Evolutionary conservation across 2,888 invertebrate species (phyloP).

Genomic region (Ectemnius cavifrons): DNA sequence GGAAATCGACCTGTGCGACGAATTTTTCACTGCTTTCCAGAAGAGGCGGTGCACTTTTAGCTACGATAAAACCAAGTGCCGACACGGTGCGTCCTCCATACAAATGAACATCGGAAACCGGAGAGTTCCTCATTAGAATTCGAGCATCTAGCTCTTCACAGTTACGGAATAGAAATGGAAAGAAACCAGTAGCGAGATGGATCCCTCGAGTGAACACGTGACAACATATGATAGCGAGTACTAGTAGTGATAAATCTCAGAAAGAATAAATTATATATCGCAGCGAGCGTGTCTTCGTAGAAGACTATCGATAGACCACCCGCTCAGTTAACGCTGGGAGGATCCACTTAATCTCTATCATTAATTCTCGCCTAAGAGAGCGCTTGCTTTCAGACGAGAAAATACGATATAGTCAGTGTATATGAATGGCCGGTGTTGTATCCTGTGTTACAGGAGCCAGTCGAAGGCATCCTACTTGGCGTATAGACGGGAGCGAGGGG

Average conservation of each 20-base stretch:
- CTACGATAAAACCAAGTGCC: slow-evolving; percentile 25
- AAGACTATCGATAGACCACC: not conserved
- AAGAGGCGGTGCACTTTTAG: slow-evolving; percentile 16
- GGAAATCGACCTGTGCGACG: slow-evolving; percentile 30
- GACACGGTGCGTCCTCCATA: slow-evolving; percentile 10
- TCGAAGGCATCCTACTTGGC: slow-evolving; percentile 89
- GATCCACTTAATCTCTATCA: too few relatives aligned
- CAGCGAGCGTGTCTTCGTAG: not conserved
- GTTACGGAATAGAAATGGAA: slow-evolving; percentile 30
- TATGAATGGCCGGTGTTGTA: slow-evolving; percentile 10
- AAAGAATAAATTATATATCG: too few relatives aligned
- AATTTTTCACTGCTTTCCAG: slow-evolving; percentile 11
- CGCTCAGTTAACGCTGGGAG: not conserved
- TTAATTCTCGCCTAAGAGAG: too few relatives aligned
- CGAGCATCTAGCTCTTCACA: slow-evolving; percentile 19
- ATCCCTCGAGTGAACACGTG: too few relatives aligned
- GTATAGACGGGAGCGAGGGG: slow-evolving; percentile 85
- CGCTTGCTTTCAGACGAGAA: not conserved
- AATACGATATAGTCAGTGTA: not conserved
- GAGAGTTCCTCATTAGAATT: slow-evolving; percentile 27
- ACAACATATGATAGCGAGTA: too few relatives aligned
- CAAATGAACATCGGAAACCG: slow-evolving; percentile 14
- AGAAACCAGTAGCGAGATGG: not conserved
- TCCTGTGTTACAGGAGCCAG: slow-evolving; percentile 82
- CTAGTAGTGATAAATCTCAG: too few relatives aligned